phyloP scores from a whole-genome alignment of 2,113 vertebrate species.

The Hassar affinis region DNA sequence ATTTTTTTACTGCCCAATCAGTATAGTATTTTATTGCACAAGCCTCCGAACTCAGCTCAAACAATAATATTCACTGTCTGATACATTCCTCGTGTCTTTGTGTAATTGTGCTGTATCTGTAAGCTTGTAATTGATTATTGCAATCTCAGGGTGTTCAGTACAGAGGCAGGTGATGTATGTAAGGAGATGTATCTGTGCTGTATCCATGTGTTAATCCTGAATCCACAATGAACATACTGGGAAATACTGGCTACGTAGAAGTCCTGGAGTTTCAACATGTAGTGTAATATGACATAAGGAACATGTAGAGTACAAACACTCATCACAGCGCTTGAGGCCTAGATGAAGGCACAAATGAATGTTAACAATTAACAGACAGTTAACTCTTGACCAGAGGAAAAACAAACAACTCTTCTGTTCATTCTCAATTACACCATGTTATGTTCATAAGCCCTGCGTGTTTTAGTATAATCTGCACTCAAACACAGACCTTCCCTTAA shows the following conservation, averaged over 20 bases:
- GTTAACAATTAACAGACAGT: conserved; percentile 34
- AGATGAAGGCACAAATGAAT: not conserved
- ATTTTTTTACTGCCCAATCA: not conserved
- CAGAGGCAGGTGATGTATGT: not conserved
- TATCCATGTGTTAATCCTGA: conserved; percentile 25
- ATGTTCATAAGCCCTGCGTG: not conserved
- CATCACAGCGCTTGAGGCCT: not conserved
- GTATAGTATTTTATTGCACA: not conserved
- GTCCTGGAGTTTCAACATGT: not conserved
- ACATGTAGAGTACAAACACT: not conserved
- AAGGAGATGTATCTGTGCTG: not conserved
- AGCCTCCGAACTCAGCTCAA: not conserved
- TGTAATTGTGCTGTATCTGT: not conserved
- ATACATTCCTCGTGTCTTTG: not conserved
- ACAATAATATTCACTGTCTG: not conserved
- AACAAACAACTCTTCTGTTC: conserved; percentile 12
- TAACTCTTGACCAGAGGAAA: conserved; percentile 28
- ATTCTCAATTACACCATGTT: conserved; percentile 13
- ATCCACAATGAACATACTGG: not conserved
- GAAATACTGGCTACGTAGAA: not conserved
- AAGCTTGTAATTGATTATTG: not conserved
- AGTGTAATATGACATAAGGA: not conserved
- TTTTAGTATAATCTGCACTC: not conserved
- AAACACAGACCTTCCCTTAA: no score
- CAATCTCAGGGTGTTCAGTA: not conserved